phyloP scores from a whole-genome alignment of 2,888 invertebrate species.

The Hedychridium roseum region DNA sequence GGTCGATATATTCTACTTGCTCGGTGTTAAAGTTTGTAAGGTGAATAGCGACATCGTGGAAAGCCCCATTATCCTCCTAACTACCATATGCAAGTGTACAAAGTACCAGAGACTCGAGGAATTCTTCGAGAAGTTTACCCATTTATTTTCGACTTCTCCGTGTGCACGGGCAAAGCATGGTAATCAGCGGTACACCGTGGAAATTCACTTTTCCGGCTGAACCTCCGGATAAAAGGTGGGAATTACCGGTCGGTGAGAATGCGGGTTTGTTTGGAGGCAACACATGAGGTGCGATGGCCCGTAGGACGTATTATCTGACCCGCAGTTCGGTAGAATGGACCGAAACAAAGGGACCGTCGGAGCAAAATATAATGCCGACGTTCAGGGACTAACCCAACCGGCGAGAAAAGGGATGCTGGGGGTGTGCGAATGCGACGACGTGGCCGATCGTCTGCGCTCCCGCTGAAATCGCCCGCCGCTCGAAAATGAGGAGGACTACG shows the following conservation, averaged over 20 bases:
- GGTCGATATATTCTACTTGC: too few relatives aligned
- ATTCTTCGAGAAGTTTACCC: too few relatives aligned
- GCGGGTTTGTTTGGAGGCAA: constrained; percentile 42
- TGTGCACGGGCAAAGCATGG: too few relatives aligned
- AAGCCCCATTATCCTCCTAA: too few relatives aligned
- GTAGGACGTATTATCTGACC: constrained; percentile 55
- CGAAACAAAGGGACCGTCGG: constrained; percentile 56
- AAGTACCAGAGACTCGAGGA: too few relatives aligned
- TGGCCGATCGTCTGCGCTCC: constrained; percentile 31
- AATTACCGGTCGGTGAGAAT: constrained; percentile 44
- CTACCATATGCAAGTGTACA: too few relatives aligned
- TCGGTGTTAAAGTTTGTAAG: too few relatives aligned
- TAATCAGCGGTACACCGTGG: too few relatives aligned
- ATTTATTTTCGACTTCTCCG: too few relatives aligned
- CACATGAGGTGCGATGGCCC: constrained; percentile 38
- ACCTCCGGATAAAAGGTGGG: constrained; percentile 40
- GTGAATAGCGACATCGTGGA: too few relatives aligned
- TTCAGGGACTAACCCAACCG: constrained; percentile 38
- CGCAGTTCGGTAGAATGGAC: constrained; percentile 57
- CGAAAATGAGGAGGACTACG: constrained; percentile 54
- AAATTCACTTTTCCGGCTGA: too few relatives aligned
- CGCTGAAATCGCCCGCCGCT: constrained; percentile 24
- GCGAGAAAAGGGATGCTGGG: constrained; percentile 1
- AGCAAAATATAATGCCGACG: constrained; percentile 59
- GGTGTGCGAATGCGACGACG: constrained; percentile 28